Evolutionary conservation across 2,888 invertebrate species (phyloP).

Genomic region (Alviniconcha strummeri): DNA sequence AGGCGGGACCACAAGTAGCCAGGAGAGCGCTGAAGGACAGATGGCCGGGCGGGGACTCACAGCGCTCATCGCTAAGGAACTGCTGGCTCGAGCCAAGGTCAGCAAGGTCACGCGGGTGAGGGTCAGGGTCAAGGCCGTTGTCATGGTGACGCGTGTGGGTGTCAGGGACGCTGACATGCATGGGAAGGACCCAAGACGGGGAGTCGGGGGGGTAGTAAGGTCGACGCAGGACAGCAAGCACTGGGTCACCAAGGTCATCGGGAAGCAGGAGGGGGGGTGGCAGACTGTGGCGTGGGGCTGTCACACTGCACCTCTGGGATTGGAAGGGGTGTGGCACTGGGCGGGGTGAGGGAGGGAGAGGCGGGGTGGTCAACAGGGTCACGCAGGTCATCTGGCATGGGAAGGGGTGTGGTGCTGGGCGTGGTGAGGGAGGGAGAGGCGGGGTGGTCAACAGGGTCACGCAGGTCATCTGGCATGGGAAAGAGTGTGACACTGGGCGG

Average conservation of each 20-base stretch:
- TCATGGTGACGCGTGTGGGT: too few relatives aligned
- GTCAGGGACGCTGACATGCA: too few relatives aligned
- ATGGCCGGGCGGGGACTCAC: too few relatives aligned
- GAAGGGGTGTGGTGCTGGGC: background rate
- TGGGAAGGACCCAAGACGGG: constrained; percentile 15
- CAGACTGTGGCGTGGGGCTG: background rate
- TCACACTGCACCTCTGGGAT: background rate
- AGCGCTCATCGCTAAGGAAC: too few relatives aligned
- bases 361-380: background rate
- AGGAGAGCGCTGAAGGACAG: too few relatives aligned
- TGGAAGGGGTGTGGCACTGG: background rate
- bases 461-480: background rate
- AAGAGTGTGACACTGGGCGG: background rate
- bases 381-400: background rate
- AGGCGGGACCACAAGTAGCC: too few relatives aligned
- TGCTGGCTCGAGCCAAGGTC: too few relatives aligned
- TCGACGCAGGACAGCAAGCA: background rate
- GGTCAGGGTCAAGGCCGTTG: too few relatives aligned
- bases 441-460: background rate
- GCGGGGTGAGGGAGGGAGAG: background rate
- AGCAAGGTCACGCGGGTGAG: too few relatives aligned
- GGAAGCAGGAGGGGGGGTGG: constrained; percentile 7
- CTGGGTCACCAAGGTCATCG: constrained; percentile 26
- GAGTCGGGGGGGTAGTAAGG: constrained; percentile 7
- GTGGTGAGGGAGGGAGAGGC: background rate